Evolutionary conservation across 2,797 vertebrate species (phyloP).

Genomic region (Tokudaia tokunoshimensis): DNA sequence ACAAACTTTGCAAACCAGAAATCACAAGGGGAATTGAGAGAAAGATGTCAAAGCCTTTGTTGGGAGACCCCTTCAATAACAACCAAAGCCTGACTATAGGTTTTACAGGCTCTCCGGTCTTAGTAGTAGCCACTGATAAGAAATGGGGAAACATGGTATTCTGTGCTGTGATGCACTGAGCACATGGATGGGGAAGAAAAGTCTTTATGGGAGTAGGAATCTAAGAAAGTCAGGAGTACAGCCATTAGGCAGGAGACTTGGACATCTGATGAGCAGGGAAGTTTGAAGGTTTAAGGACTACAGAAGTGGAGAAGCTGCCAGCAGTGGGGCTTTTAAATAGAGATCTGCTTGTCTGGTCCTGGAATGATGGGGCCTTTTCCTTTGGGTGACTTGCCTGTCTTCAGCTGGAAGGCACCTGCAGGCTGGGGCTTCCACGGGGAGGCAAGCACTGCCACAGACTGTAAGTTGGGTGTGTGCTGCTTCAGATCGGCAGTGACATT

Average conservation of each 20-base stretch:
- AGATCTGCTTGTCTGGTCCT: background rate
- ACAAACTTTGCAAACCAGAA: constrained; percentile 35
- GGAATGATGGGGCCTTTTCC: accelerated
- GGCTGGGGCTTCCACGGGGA: constrained; percentile 93
- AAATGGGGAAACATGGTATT: background rate
- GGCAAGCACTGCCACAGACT: constrained; percentile 93
- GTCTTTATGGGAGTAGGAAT: background rate
- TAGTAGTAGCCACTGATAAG: background rate
- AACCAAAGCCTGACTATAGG: background rate
- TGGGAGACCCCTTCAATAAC: background rate
- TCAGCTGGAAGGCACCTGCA: constrained; percentile 93
- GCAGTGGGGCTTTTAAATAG: constrained; percentile 27
- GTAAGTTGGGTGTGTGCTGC: constrained; percentile 93
- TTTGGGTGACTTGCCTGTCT: constrained; percentile 93
- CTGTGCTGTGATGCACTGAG: background rate
- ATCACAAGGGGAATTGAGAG: background rate
- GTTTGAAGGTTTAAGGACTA: background rate
- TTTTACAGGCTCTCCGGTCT: background rate
- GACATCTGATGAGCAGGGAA: background rate
- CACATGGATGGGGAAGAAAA: background rate
- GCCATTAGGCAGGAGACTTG: background rate
- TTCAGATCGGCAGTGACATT: constrained; percentile 94
- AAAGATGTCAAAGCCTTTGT: background rate
- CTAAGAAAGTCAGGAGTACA: background rate
- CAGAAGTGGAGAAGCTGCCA: background rate